Conservation (phyloP, 2,113 vertebrate genomes). For the Tenrec ecaudatus region DNA sequence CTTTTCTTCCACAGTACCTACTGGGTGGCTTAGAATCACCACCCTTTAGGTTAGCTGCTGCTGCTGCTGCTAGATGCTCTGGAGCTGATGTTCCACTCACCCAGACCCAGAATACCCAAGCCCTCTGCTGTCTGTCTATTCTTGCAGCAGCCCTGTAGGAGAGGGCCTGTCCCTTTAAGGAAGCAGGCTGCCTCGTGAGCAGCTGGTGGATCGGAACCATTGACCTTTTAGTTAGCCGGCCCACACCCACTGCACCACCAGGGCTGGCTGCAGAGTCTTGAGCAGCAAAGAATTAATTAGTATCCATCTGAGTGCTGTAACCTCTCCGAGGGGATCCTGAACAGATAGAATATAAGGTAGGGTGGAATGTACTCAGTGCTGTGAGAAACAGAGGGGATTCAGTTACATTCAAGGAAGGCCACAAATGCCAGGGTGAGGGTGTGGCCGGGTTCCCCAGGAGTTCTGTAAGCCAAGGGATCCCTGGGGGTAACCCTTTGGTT, state of each 20-base stretch:
- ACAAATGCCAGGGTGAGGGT: too few species aligned
- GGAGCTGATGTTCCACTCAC: neutral
- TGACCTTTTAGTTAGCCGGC: too few species aligned
- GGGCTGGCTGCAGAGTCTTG: neutral
- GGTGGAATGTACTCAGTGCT: neutral
- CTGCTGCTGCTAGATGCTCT: neutral
- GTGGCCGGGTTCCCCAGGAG: neutral
- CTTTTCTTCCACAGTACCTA: neutral
- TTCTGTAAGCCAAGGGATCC: neutral
- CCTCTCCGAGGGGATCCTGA: neutral
- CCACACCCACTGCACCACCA: too few species aligned
- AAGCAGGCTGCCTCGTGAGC: too few species aligned
- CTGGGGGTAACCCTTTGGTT: neutral
- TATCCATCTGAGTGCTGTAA: conserved; percentile 26
- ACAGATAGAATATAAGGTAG: neutral
- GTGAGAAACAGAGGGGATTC: neutral
- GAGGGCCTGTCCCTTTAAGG: too few species aligned
- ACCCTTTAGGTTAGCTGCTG: neutral
- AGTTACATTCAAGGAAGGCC: neutral
- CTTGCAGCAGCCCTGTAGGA: too few species aligned
- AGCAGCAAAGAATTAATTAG: conserved; percentile 28
- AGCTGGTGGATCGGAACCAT: too few species aligned
- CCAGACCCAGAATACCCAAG: neutral
- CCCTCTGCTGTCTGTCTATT: too few species aligned
- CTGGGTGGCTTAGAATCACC: neutral